Percentiles rank a stretch among this genome's conserved stretches.
Evolutionary conservation across 2,888 invertebrate genomes (phyloP).

Genomic region (Nasonia oneida): DNA sequence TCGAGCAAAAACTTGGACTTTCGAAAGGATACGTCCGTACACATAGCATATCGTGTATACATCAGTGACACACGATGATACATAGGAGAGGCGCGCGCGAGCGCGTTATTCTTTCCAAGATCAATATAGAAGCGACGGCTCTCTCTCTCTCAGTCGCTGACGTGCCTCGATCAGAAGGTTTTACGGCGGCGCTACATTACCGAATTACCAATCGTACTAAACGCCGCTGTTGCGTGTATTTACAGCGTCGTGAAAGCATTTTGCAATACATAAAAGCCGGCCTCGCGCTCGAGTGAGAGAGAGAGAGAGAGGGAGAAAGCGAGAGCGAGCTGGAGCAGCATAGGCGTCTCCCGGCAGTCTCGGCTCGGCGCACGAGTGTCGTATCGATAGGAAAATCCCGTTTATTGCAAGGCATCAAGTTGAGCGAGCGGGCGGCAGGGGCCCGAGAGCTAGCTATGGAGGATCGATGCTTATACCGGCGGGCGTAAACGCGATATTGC

Average conservation of each 20-base stretch:
- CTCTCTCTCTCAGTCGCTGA: not conserved
- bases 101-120: not conserved
- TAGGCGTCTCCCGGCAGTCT: not conserved
- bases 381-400: slow-evolving; percentile 65
- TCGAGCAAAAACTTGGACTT: not conserved
- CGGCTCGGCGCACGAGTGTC: not conserved
- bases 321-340: not conserved
- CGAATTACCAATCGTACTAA: slow-evolving; percentile 40
- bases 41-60: not conserved
- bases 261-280: slow-evolving; percentile 37
- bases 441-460: not conserved
- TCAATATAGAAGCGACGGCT: not conserved
- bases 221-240: slow-evolving; percentile 24
- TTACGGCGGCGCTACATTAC: slow-evolving; percentile 19
- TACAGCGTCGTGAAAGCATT: slow-evolving; percentile 31
- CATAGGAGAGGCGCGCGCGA: not conserved
- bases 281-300: not conserved
- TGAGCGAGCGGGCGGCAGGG: slow-evolving; percentile 47
- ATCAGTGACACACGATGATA: not conserved
- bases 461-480: slow-evolving; percentile 65
- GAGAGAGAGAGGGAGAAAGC: not conserved
- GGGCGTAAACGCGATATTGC: slow-evolving; percentile 69
- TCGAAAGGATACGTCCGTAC: not conserved
- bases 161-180: not conserved
- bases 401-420: slow-evolving; percentile 68